Base-by-base conservation (phyloP, 2,113 vertebrate species). In the Cyphomyrus discorhynchus region DNA sequence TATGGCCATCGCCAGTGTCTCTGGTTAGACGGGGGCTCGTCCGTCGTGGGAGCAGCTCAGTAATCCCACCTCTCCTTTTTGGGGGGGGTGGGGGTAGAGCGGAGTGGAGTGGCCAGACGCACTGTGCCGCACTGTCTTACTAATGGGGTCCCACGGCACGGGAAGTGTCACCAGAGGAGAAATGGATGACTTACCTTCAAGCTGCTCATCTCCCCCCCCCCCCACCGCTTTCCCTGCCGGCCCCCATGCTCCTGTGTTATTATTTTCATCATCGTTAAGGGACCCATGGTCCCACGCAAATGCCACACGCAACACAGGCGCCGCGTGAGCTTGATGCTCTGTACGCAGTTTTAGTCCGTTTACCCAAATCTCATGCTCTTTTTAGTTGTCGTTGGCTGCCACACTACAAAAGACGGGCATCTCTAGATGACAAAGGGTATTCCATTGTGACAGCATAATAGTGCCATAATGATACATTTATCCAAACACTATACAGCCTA, bases 111-210 rank as follows among this genome's bases (percentile, higher is more conserved):
- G 89, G 90, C 93, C 95, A 93, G 93, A 88, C 92, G 50, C 86
- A 90, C 93, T 91, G 92, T 89, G 88, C 90, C 93, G 92, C 93
- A 92, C 94, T 94, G 95, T 93, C 91, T 93, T 93, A 93, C 92
- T 96, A 94, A 95, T 95, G 94, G 95, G 92, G 93, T 96, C 95
- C 94, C 96, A 93, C 95, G 96, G 92, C 94, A 93, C 90, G 88
- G 87, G 89, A 91, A 47, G 87, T 95, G 94, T 94, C 93, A 92
- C 92, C 91, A 52, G 35, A 90, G 91, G 0, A 1, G 91, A 94
- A 94, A 94, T 95, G 93, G 92, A 95, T 94, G 94, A 93, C 92
- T 89, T 93, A 89, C 93, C 93, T 94, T 91, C 90, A 91, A 86
- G 92, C 92, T 92, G 90, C 91, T 53, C 24, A 35, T 46, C 49